Conservation (phyloP, 2,888 invertebrate species). For the Arrhopalites spinosus region DNA sequence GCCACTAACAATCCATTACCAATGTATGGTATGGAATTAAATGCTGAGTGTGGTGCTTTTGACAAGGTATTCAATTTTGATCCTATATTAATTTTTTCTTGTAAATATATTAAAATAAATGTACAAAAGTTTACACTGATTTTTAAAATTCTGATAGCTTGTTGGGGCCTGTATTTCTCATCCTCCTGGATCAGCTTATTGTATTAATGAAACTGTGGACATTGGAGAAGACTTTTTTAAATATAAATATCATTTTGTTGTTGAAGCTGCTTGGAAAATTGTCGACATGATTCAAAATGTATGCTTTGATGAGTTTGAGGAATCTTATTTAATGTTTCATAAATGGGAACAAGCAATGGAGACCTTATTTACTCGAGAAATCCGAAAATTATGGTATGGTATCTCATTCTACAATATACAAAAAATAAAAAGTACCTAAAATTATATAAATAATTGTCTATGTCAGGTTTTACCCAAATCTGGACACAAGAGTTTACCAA, state of each 20-base stretch:
- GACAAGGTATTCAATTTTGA: slow-evolving; percentile 20
- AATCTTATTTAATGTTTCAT: slow-evolving; percentile 35
- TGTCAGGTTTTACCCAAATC: slow-evolving; percentile 43
- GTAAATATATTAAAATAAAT: not conserved
- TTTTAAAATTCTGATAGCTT: not conserved
- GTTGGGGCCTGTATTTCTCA: slow-evolving; percentile 1
- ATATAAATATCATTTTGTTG: slow-evolving; percentile 41
- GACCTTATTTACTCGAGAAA: slow-evolving; percentile 46
- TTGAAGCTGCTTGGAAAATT: slow-evolving; percentile 47
- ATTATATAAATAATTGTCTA: not conserved
- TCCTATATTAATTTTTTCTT: not conserved
- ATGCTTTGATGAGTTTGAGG: slow-evolving; percentile 41
- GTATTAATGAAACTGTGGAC: slow-evolving; percentile 33
- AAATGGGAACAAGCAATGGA: slow-evolving; percentile 50
- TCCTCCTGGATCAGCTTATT: not conserved
- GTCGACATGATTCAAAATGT: slow-evolving; percentile 39
- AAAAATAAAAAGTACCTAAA: too few species aligned
- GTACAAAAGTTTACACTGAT: not conserved
- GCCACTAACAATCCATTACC: slow-evolving; percentile 9
- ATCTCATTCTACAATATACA: too few species aligned
- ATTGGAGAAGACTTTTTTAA: slow-evolving; percentile 31
- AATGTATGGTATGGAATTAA: slow-evolving; percentile 24
- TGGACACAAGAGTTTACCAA: slow-evolving; percentile 43
- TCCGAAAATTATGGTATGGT: slow-evolving; percentile 44
- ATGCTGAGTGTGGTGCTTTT: slow-evolving; percentile 29